Percentiles rank a stretch among this genome's conserved stretches.
These are phyloP conservation scores for Gallinago undulata DNA, from an alignment of 2,113 vertebrate species.

Conservation along the genomic window DNA sequence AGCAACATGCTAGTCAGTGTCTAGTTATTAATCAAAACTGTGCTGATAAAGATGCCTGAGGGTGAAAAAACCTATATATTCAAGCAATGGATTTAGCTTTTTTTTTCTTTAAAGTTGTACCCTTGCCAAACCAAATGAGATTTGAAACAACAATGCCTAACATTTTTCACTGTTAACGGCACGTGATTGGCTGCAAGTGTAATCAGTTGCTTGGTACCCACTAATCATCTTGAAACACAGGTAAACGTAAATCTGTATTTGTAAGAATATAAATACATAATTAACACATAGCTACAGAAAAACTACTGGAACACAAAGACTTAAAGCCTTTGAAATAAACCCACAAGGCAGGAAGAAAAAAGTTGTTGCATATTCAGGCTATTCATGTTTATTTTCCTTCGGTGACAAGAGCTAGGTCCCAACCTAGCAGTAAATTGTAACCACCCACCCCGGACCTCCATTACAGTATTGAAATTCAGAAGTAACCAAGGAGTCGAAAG, in stretches of 20 bases:
- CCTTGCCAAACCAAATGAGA: conserved; percentile 63
- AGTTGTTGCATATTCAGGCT: neutral
- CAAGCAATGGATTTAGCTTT: conserved; percentile 41
- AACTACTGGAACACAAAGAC: neutral
- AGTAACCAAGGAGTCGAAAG: neutral
- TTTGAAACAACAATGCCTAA: conserved; percentile 69
- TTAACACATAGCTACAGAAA: conserved; percentile 13
- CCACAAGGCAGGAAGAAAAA: neutral
- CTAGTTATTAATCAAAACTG: conserved; percentile 50
- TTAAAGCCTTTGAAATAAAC: neutral
- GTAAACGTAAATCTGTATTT: conserved; percentile 63
- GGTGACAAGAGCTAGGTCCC: neutral
- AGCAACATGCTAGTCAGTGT: conserved; percentile 16
- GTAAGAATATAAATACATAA: neutral
- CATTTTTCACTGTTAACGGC: conserved; percentile 68
- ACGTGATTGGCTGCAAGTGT: conserved; percentile 71
- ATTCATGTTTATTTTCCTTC: neutral
- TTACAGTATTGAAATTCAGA: neutral
- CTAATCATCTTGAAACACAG: conserved; percentile 62
- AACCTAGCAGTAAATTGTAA: neutral
- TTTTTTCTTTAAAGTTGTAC: conserved; percentile 14
- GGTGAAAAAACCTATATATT: conserved; percentile 49
- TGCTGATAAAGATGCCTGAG: conserved; percentile 59
- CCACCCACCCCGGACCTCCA: neutral
- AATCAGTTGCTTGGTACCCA: conserved; percentile 73